phyloP scores from a whole-genome alignment of 2,113 vertebrate species.

The Origma solitaria region DNA sequence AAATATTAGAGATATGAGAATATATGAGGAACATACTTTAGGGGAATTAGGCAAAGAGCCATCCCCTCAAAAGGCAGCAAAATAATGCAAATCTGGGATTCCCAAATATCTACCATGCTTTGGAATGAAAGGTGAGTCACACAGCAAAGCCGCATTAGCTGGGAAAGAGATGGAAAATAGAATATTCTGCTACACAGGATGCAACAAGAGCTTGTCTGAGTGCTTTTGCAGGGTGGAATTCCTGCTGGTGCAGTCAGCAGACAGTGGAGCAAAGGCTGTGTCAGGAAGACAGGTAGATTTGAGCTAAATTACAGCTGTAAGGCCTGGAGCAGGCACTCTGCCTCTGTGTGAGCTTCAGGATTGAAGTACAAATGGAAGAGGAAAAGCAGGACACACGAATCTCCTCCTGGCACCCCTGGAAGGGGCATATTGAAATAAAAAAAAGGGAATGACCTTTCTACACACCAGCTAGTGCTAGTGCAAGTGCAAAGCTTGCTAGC shows the following conservation, averaged over 20 bases:
- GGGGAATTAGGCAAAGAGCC: neutral
- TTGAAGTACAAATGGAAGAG: neutral
- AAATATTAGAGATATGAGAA: neutral
- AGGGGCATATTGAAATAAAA: neutral
- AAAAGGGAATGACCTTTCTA: neutral
- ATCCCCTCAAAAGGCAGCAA: neutral
- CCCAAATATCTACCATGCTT: neutral
- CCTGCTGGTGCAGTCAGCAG: neutral
- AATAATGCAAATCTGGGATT: neutral
- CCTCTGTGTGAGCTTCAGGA: neutral
- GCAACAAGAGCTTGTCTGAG: neutral
- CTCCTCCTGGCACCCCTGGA: neutral
- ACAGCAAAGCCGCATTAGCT: neutral
- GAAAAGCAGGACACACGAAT: neutral
- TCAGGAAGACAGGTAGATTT: neutral
- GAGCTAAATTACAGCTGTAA: neutral
- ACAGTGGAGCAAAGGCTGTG: fast-evolving
- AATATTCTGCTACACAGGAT: neutral
- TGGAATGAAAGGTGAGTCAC: neutral
- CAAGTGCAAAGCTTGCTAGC: neutral
- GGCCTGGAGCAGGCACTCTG: neutral
- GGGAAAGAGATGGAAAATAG: neutral
- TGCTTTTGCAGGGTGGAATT: neutral
- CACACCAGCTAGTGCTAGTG: neutral
- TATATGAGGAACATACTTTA: neutral